Evolutionary conservation across 1,140 invertebrate genomes (phyloP).

Genomic region (Pogonomyrmex californicus): DNA sequence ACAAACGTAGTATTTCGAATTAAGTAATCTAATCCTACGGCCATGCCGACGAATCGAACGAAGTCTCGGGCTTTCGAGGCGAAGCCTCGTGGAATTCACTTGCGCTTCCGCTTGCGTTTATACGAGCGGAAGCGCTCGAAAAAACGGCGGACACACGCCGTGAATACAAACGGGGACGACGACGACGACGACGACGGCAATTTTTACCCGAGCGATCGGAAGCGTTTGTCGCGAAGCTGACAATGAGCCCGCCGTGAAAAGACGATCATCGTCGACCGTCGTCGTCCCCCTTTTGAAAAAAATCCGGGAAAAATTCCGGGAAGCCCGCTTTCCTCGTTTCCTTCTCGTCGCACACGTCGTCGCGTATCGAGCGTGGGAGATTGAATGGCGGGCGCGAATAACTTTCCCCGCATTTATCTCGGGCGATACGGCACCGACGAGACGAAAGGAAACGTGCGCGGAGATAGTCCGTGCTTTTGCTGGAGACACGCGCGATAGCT

Average conservation of each 20-base stretch:
- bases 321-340: background rate
- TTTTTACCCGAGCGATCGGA: conserved; percentile 47
- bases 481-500: conserved; percentile 40
- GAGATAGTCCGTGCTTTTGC: conserved; percentile 17
- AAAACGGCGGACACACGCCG: background rate
- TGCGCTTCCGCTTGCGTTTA: conserved; percentile 23
- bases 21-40: background rate
- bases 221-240: conserved; percentile 32
- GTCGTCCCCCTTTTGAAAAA: conserved; percentile 17
- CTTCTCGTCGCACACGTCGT: background rate
- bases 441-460: conserved; percentile 30
- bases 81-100: conserved; percentile 22
- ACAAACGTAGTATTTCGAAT: background rate
- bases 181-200: background rate
- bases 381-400: conserved; percentile 38
- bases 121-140: conserved; percentile 47
- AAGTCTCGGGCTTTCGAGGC: conserved; percentile 4
- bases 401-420: conserved; percentile 51
- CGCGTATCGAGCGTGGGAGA: conserved; percentile 24
- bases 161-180: conserved; percentile 39
- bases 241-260: background rate
- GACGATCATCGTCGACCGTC: background rate
- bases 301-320: background rate
- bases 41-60: background rate
- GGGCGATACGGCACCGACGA: conserved; percentile 20